Percentiles rank a stretch among this genome's conserved stretches.
Evolutionary conservation across 2,113 vertebrate genomes (phyloP).

Genomic region (Calidris pugnax): DNA sequence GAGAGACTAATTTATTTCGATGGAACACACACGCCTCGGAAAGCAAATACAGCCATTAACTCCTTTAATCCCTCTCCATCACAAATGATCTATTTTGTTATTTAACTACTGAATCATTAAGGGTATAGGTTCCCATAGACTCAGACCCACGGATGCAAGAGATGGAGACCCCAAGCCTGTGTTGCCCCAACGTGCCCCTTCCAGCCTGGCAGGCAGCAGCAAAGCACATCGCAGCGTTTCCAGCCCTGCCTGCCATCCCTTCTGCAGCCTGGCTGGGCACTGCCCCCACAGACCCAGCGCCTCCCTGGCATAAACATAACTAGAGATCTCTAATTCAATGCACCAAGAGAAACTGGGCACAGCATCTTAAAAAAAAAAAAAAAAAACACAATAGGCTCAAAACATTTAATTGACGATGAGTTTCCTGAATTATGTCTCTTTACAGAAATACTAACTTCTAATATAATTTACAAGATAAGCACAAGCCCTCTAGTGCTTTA

Average conservation of each 20-base stretch:
- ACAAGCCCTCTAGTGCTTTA: too few species aligned
- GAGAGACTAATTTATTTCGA: constrained; percentile 40
- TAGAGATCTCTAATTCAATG: background rate
- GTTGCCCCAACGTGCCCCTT: background rate
- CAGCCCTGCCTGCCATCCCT: background rate
- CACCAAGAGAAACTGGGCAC: background rate
- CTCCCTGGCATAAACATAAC: background rate
- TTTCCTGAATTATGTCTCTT: accelerated
- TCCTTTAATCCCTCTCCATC: constrained; percentile 42
- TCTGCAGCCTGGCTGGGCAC: accelerated
- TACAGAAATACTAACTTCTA: background rate
- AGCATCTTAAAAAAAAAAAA: background rate
- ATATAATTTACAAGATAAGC: background rate
- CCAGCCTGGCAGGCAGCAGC: background rate
- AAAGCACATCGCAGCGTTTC: accelerated
- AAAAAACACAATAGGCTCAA: background rate
- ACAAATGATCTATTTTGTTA: background rate
- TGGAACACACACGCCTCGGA: background rate
- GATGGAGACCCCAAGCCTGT: background rate
- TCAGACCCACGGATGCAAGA: background rate
- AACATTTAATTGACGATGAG: background rate
- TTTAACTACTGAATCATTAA: background rate
- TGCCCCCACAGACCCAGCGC: background rate
- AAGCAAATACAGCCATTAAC: constrained; percentile 52
- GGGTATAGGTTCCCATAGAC: background rate